Conservation (phyloP, 2,797 vertebrate species). For the Hippopotamyrus pictus region DNA sequence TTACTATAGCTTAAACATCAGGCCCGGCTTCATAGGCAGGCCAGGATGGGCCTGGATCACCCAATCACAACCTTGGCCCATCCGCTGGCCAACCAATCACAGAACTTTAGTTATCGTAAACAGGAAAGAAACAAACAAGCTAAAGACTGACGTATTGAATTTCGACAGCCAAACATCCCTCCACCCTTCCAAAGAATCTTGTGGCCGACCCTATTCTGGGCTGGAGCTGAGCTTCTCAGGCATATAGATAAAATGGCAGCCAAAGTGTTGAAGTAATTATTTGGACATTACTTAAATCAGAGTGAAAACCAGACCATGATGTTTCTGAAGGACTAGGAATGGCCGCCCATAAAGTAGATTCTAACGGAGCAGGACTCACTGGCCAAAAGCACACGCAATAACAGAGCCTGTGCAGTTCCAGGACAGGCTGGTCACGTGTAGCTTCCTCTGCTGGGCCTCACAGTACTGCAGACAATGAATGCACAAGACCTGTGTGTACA, state of each 20-base stretch:
- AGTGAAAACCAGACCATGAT: neutral
- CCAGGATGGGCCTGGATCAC: neutral
- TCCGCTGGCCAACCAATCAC: neutral
- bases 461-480: constrained; percentile 68
- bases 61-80: neutral
- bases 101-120: neutral
- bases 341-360: neutral
- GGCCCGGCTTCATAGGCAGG: neutral
- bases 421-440: constrained; percentile 79
- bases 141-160: neutral
- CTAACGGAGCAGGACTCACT: constrained; percentile 58
- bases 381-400: constrained; percentile 80
- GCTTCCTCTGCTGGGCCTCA: constrained; percentile 58
- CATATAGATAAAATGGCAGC: neutral
- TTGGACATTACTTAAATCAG: neutral
- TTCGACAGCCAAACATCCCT: neutral
- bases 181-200: neutral
- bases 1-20: neutral
- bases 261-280: neutral
- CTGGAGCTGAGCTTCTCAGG: neutral
- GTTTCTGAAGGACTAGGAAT: neutral
- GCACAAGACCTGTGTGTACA: constrained; percentile 65
- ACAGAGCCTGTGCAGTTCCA: constrained; percentile 87
- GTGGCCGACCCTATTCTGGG: neutral
- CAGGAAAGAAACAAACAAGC: neutral